Base-by-base conservation (phyloP, 2,797 vertebrate genomes). In the Lithobates sylvaticus region DNA sequence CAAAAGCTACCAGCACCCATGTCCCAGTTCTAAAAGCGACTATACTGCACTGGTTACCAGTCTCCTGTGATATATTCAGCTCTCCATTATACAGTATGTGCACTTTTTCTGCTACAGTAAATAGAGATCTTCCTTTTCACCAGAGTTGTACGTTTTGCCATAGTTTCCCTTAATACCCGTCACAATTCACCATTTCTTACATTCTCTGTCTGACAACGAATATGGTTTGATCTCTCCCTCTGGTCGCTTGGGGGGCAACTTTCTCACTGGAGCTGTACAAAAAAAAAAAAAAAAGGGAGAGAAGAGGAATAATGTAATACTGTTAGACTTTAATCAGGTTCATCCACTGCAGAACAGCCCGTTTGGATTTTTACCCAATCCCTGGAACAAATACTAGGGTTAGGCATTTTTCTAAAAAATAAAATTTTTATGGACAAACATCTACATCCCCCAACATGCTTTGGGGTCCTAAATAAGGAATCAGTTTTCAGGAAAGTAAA, bases 181-280 rank as follows among this genome's bases (percentile, higher is more conserved):
- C 36, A 26, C n/a, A 27, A n/a, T 67, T 67, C 1, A 67, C 75
- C 16, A n/a, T 61, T 75, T 78, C 95, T 95, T 93, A 98, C 97
- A 97, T 88, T 97, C 96, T 90, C 97, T 95, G 91, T 97, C 97
- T 85, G 94, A 94, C 65, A 96, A 90, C 5, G 97, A 98, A 88
- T 98, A 98, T 0, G 97, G 97, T 68, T 98, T 98, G 92, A 98
- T 97, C 81, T 97, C 97, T 91, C 96, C 96, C 77, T 98, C 97
- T 0, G 93, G 89, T 88, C 95, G 97, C 91, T 93, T 97, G 76
- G 93, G 94, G 88, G 94, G 94, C 89, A 93, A 90, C 88, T 96
- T 97, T 92, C 95, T 95, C 27, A 89, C 88, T 75, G 91, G 89
- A 84, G 90, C 93, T 94, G 86, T 21, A 74, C 7, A 70, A 81